A percentile compares a stretch with the other conserved stretches of the same genome.
These are phyloP conservation scores for Morphnarchus princeps DNA, from an alignment of 2,113 vertebrate genomes.

Conservation along the genomic window DNA sequence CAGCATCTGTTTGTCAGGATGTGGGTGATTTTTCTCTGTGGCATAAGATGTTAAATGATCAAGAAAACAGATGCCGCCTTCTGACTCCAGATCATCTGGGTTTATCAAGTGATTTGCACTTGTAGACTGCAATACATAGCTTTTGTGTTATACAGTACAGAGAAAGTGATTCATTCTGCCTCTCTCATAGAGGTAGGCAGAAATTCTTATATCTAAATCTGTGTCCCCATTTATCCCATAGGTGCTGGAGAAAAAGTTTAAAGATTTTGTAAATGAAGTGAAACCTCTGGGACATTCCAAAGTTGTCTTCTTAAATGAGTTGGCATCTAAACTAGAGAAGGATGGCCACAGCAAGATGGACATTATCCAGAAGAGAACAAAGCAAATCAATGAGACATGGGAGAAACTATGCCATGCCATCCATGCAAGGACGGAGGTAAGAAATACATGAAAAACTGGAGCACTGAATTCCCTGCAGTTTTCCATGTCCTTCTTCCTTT, in stretches of 20 bases:
- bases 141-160: neutral
- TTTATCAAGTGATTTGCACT: neutral
- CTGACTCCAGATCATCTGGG: neutral
- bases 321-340: slow-evolving; percentile 66
- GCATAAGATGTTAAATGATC: neutral
- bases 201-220: neutral
- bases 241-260: slow-evolving; percentile 84
- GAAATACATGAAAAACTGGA: neutral
- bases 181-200: neutral
- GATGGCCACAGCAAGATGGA: slow-evolving; percentile 45
- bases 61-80: neutral
- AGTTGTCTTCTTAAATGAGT: slow-evolving; percentile 72
- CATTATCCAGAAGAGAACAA: slow-evolving; percentile 67
- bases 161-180: neutral
- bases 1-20: neutral
- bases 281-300: slow-evolving; percentile 77
- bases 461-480: neutral
- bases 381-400: slow-evolving; percentile 72
- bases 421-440: slow-evolving; percentile 77
- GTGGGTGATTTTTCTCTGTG: neutral
- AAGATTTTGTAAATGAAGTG: slow-evolving; percentile 79
- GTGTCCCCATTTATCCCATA: slow-evolving; percentile 19
- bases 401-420: slow-evolving; percentile 74
- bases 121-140: neutral
- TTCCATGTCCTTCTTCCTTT: neutral